These are phyloP conservation scores for Morinoia aosen DNA, from an alignment of 2,888 invertebrate species.

Conservation along the genomic window DNA sequence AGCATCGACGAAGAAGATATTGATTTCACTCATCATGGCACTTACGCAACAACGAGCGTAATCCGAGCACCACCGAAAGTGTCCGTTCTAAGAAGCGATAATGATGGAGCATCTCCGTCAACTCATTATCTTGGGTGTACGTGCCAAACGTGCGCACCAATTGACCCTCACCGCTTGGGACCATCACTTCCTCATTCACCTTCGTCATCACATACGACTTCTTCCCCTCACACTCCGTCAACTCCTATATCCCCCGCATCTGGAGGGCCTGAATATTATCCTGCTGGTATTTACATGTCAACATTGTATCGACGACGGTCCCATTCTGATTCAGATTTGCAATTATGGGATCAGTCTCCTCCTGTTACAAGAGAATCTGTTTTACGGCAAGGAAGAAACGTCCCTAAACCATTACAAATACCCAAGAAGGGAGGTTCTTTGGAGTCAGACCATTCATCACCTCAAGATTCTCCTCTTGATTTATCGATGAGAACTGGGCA, in stretches of 20 bases:
- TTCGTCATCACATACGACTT: constrained; percentile 68
- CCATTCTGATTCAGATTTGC: constrained; percentile 79
- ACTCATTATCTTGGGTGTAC: constrained; percentile 71
- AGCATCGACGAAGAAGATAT: constrained; percentile 71
- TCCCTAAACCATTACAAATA: constrained; percentile 71
- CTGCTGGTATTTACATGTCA: constrained; percentile 74
- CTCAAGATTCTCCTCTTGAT: constrained; percentile 88
- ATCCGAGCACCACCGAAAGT: constrained; percentile 64
- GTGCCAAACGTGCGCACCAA: constrained; percentile 69
- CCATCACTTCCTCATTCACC: constrained; percentile 72
- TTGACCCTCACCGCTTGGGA: constrained; percentile 68
- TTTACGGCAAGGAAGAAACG: constrained; percentile 69
- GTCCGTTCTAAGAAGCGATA: constrained; percentile 63
- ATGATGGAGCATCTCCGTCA: constrained; percentile 60
- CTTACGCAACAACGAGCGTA: constrained; percentile 56
- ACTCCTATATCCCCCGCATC: constrained; percentile 68
- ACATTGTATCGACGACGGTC: constrained; percentile 77
- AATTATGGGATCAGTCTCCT: constrained; percentile 66
- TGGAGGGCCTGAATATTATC: constrained; percentile 67
- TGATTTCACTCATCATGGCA: constrained; percentile 57
- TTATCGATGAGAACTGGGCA: constrained; percentile 81
- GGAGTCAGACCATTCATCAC: constrained; percentile 75
- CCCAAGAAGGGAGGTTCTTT: constrained; percentile 73
- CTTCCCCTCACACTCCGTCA: constrained; percentile 69
- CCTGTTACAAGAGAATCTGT: constrained; percentile 62